Conservation (phyloP, 2,113 vertebrate genomes). For the Nothoprocta perdicaria region DNA sequence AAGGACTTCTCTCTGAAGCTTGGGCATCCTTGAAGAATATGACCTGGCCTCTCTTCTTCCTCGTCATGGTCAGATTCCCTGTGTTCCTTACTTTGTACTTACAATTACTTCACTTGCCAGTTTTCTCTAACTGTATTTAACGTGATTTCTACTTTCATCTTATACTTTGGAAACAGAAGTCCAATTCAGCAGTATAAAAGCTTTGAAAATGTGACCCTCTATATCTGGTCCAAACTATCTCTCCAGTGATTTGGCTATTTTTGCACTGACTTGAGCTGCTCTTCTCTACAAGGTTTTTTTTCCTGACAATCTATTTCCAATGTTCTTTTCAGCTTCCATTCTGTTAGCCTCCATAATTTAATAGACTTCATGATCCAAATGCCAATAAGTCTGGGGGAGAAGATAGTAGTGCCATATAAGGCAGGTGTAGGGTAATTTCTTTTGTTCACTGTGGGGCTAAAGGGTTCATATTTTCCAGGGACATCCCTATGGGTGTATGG, state of each 20-base stretch:
- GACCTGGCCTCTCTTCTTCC: neutral
- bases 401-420: conserved; percentile 34
- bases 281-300: conserved; percentile 46
- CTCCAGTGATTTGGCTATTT: conserved; percentile 58
- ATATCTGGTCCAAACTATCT: conserved; percentile 41
- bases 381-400: conserved; percentile 35
- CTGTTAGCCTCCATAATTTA: conserved; percentile 31
- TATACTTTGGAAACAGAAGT: conserved; percentile 12
- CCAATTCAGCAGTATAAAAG: neutral
- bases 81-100: neutral
- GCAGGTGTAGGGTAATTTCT: conserved; percentile 45
- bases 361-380: neutral
- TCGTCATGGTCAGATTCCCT: neutral
- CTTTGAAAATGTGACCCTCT: conserved; percentile 56
- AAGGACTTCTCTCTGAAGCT: neutral
- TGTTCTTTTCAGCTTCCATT: conserved; percentile 50
- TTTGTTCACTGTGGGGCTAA: conserved; percentile 32
- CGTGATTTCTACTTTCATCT: conserved; percentile 35
- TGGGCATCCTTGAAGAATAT: neutral
- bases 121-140: neutral
- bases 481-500: neutral
- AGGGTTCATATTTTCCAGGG: conserved; percentile 53
- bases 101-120: neutral
- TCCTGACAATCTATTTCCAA: conserved; percentile 37
- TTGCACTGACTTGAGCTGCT: conserved; percentile 24